phyloP scores from a whole-genome alignment of 2,888 invertebrate genomes.

The Agrochola lychnidis region DNA sequence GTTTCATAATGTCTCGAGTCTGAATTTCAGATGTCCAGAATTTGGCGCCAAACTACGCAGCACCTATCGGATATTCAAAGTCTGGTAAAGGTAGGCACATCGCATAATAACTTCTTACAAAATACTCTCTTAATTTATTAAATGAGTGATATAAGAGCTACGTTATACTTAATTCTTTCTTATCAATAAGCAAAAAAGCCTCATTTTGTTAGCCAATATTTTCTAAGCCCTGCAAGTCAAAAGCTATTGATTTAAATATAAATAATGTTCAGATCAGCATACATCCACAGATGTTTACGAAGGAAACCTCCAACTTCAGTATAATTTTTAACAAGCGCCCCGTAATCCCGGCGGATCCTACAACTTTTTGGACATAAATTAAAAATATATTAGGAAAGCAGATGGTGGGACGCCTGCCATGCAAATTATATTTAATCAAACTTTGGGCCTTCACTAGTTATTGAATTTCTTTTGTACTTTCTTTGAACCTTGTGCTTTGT shows the following conservation, averaged over 20 bases:
- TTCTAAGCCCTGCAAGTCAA: not conserved
- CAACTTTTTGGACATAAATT: slow-evolving; percentile 87
- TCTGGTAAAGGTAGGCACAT: slow-evolving; percentile 38
- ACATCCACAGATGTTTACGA: slow-evolving; percentile 62
- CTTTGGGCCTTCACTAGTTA: slow-evolving; percentile 71
- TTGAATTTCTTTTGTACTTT: slow-evolving; percentile 76
- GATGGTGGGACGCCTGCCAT: slow-evolving; percentile 81
- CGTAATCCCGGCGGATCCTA: slow-evolving; percentile 70
- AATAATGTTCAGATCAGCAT: slow-evolving; percentile 29
- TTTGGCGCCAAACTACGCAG: slow-evolving; percentile 11
- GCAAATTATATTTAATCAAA: slow-evolving; percentile 88
- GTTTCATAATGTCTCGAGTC: not conserved
- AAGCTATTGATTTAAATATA: slow-evolving; percentile 23
- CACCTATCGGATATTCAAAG: slow-evolving; percentile 22
- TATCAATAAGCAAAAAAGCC: not conserved
- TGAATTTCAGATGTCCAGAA: slow-evolving; percentile 24
- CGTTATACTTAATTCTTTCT: not conserved
- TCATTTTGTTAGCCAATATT: not conserved
- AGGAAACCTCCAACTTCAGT: slow-evolving; percentile 73
- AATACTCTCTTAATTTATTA: not conserved
- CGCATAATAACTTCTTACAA: not conserved
- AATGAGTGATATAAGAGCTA: not conserved
- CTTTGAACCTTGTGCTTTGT: slow-evolving; percentile 35
- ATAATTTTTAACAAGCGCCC: slow-evolving; percentile 78
- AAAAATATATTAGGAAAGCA: slow-evolving; percentile 87